Conservation (phyloP, 2,888 invertebrate species). For the Cataglyphis altisquamis region DNA sequence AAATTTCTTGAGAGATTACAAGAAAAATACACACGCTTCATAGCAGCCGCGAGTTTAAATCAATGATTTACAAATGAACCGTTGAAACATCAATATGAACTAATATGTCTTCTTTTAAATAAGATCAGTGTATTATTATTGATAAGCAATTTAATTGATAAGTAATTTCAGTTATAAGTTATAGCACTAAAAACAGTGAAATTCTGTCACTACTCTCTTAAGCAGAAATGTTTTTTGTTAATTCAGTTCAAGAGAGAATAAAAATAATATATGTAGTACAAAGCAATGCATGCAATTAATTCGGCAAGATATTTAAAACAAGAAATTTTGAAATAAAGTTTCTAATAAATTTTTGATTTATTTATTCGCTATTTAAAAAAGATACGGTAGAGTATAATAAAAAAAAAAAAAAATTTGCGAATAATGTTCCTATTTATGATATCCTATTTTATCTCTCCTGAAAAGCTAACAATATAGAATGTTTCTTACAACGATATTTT, state of each 20-base stretch:
- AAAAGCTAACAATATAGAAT: background rate
- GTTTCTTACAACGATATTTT: constrained; percentile 7
- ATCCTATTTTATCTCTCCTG: background rate
- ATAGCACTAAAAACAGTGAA: background rate
- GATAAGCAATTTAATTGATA: background rate
- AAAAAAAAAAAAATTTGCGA: background rate
- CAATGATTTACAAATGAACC: background rate
- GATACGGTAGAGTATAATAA: background rate
- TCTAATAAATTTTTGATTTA: background rate
- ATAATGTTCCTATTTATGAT: background rate
- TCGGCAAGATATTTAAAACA: background rate
- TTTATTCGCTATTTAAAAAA: background rate
- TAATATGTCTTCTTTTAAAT: background rate
- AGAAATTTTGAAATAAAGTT: background rate
- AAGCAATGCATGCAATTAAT: background rate
- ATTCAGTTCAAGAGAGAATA: background rate
- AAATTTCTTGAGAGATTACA: constrained; percentile 18
- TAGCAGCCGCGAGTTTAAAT: background rate
- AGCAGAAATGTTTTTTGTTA: background rate
- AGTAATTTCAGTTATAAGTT: background rate
- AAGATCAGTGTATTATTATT: background rate
- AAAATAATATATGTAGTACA: background rate
- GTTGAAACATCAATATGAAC: background rate
- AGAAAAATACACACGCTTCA: constrained; percentile 21
- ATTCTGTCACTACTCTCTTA: background rate